phyloP scores from a whole-genome alignment of 2,888 invertebrate species.

The Phlogophora meticulosa region DNA sequence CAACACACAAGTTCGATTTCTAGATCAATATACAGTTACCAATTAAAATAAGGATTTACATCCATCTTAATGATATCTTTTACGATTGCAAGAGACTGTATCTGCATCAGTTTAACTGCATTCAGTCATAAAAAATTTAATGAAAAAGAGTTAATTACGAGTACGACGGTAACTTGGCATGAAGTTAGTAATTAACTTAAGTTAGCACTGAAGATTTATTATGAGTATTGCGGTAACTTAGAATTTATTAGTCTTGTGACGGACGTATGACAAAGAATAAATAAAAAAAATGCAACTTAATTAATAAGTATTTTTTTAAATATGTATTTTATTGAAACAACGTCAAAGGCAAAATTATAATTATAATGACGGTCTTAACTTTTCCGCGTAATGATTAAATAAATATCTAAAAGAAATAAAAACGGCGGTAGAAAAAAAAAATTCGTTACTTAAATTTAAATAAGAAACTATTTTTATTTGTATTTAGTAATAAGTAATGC shows the following conservation, averaged over 20 bases:
- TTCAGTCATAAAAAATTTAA: slow-evolving; percentile 30
- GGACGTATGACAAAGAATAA: too few species aligned
- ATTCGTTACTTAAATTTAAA: not conserved
- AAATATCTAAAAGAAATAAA: not conserved
- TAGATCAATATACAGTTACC: slow-evolving; percentile 6
- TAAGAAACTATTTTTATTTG: too few species aligned
- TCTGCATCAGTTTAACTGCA: slow-evolving; percentile 18
- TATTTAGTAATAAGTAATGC: too few species aligned
- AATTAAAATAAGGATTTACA: not conserved
- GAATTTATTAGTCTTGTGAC: too few species aligned
- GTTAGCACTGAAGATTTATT: not conserved
- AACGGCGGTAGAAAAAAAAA: not conserved
- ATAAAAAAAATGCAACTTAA: too few species aligned
- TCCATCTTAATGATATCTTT: not conserved
- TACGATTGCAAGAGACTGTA: slow-evolving; percentile 6
- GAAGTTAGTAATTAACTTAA: not conserved
- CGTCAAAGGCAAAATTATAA: too few species aligned
- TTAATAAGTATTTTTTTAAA: too few species aligned
- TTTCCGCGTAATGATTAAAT: not conserved
- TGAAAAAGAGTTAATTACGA: slow-evolving; percentile 3
- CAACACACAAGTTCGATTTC: not conserved
- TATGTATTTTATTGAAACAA: too few species aligned
- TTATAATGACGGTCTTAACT: not conserved
- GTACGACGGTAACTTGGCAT: slow-evolving; percentile 7
- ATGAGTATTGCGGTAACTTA: too few species aligned